Percentiles rank a stretch among this genome's conserved stretches.
These are phyloP conservation scores for Aulostomus chinensis DNA, from an alignment of 2,797 vertebrate genomes.

Conservation along the genomic window DNA sequence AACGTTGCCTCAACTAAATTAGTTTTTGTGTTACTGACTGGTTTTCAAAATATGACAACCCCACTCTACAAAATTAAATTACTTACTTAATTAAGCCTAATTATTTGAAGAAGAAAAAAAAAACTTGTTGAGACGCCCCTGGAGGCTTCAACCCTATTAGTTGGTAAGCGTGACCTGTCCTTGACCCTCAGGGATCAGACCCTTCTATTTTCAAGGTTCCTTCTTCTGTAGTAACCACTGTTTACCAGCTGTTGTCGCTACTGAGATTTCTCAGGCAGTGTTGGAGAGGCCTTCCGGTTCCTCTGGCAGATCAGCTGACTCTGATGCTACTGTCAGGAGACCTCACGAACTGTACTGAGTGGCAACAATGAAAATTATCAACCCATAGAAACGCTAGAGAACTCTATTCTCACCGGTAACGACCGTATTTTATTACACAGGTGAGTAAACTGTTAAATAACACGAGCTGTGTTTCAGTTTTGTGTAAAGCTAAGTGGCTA, in stretches of 20 bases:
- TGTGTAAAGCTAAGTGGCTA: slow-evolving; percentile 45
- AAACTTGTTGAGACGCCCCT: no score
- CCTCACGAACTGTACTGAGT: slow-evolving; percentile 52
- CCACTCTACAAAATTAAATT: no score
- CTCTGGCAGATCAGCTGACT: slow-evolving; percentile 78
- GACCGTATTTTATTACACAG: slow-evolving; percentile 25
- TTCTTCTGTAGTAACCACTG: slow-evolving; percentile 16
- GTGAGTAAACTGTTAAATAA: slow-evolving; percentile 42
- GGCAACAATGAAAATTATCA: slow-evolving; percentile 68
- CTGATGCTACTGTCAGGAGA: slow-evolving; percentile 74
- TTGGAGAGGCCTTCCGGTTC: slow-evolving; percentile 61
- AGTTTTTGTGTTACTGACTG: no score
- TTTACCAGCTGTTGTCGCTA: slow-evolving; percentile 48
- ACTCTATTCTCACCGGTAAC: not conserved
- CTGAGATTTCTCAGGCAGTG: not conserved
- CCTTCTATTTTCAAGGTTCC: not conserved
- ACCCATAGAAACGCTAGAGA: slow-evolving; percentile 39
- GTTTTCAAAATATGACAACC: no score
- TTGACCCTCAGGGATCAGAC: no score
- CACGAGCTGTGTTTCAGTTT: slow-evolving; percentile 10
- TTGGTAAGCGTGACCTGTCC: no score
- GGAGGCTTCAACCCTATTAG: no score
- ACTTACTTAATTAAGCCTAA: no score
- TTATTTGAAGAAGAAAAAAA: no score
- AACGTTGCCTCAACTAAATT: no score